These are phyloP conservation scores for Danaus chrysippus DNA, from an alignment of 2,888 invertebrate species.

Conservation along the genomic window DNA sequence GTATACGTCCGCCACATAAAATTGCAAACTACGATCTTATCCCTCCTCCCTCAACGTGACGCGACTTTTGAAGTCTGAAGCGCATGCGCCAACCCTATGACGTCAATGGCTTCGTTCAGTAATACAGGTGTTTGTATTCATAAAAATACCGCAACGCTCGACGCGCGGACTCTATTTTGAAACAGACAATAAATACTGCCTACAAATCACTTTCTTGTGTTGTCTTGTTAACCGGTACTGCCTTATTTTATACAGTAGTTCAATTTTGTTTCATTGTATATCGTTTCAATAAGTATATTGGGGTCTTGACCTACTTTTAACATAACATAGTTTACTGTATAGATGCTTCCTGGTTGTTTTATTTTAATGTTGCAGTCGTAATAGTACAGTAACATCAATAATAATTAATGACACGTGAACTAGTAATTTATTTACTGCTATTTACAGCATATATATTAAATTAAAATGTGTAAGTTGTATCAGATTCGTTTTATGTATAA, in stretches of 20 bases:
- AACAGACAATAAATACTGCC: conserved; percentile 17
- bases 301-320: not conserved
- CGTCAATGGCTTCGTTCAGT: conserved; percentile 76
- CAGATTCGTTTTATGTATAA: too few species aligned
- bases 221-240: conserved; percentile 2
- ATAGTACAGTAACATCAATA: too few species aligned
- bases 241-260: not conserved
- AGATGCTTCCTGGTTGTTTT: too few species aligned
- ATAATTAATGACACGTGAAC: too few species aligned
- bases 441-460: too few species aligned
- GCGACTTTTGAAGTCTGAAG: conserved; percentile 39
- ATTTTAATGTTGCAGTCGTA: too few species aligned
- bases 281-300: not conserved
- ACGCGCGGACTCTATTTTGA: conserved; percentile 17
- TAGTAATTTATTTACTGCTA: too few species aligned
- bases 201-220: conserved; percentile 8
- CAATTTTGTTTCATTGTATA: not conserved
- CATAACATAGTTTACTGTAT: not conserved
- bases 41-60: conserved; percentile 31
- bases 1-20: conserved; percentile 49
- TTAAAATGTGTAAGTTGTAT: too few species aligned
- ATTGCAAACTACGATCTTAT: conserved; percentile 58
- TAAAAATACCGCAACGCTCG: conserved; percentile 39
- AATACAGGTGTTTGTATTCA: conserved; percentile 65
- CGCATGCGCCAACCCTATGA: conserved; percentile 68